Evolutionary conservation across 2,797 vertebrate species (phyloP).

Genomic region (Naso thynnoides): DNA sequence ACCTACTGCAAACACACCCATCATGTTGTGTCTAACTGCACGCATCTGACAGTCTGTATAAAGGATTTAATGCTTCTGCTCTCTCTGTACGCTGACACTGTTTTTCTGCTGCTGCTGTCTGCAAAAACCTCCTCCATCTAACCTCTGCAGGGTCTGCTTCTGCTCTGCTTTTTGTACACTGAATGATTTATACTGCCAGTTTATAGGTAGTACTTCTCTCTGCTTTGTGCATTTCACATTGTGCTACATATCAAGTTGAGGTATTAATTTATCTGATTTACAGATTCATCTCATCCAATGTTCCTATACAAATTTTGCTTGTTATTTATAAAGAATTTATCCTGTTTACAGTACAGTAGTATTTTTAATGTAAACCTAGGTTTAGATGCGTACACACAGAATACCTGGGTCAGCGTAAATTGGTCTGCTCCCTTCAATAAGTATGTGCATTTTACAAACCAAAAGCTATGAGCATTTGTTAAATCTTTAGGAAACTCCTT

Average conservation of each 20-base stretch:
- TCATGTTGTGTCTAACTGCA: conserved; percentile 29
- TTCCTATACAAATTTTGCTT: neutral
- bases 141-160: conserved; percentile 13
- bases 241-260: neutral
- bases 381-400: too few species aligned
- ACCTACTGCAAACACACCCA: conserved; percentile 34
- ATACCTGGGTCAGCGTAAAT: neutral
- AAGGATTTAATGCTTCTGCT: conserved; percentile 56
- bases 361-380: too few species aligned
- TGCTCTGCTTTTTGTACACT: conserved; percentile 1
- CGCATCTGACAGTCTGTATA: conserved; percentile 47
- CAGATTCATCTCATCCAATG: neutral
- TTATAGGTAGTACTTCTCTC: neutral
- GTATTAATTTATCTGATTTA: neutral
- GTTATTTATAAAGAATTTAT: neutral
- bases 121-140: conserved; percentile 24
- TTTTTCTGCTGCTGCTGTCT: conserved; percentile 49
- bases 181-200: neutral
- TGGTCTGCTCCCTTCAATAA: neutral
- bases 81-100: conserved; percentile 38
- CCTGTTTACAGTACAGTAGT: neutral
- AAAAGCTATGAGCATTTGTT: neutral
- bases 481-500: neutral
- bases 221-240: neutral
- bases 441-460: neutral